Evolutionary conservation across 2,113 vertebrate species (phyloP).

Genomic region (Apteryx mantelli): DNA sequence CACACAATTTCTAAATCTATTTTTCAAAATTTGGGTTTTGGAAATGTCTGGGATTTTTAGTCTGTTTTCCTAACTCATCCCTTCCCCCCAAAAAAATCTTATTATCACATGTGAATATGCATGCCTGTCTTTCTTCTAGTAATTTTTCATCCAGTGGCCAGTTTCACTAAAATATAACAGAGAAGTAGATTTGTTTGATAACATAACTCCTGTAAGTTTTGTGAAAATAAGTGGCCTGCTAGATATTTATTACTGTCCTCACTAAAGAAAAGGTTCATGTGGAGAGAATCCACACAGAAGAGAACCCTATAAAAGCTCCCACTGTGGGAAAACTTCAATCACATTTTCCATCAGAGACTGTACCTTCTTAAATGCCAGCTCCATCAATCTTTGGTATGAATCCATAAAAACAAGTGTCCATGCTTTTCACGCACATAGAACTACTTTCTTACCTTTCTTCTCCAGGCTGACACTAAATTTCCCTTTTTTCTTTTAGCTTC

Average conservation of each 20-base stretch:
- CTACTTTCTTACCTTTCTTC: neutral
- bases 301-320: slow-evolving; percentile 29
- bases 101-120: neutral
- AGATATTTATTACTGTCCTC: neutral
- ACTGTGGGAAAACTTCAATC: slow-evolving; percentile 58
- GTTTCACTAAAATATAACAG: neutral
- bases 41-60: neutral
- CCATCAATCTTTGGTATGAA: slow-evolving; percentile 51
- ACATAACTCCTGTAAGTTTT: slow-evolving; percentile 19
- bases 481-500: neutral
- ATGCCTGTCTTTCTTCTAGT: neutral
- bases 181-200: neutral
- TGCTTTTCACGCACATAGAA: neutral
- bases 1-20: neutral
- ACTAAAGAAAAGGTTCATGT: neutral
- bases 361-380: slow-evolving; percentile 49
- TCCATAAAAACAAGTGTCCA: slow-evolving; percentile 22
- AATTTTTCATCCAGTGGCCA: neutral
- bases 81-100: neutral
- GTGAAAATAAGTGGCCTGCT: slow-evolving; percentile 15
- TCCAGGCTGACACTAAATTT: neutral
- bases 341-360: slow-evolving; percentile 4
- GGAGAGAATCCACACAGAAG: slow-evolving; percentile 31
- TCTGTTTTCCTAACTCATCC: neutral
- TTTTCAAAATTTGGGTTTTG: neutral